These are phyloP conservation scores for Zoanthus gigantus DNA, from an alignment of 92 coral and sea anemone species.

Conservation along the genomic window DNA sequence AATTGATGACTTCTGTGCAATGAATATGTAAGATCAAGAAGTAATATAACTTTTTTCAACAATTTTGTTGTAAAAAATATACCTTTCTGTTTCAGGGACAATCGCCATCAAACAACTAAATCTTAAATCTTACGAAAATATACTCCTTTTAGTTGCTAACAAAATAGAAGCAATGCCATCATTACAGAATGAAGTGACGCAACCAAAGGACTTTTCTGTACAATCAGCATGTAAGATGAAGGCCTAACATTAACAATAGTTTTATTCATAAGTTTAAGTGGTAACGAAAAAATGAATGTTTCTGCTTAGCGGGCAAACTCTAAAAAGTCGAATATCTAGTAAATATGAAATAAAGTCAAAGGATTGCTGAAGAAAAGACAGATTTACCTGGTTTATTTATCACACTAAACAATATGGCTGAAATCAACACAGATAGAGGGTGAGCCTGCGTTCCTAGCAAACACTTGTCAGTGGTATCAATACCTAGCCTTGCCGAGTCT, in stretches of 20 bases:
- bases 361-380: constrained; percentile 23
- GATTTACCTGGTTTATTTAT: constrained; percentile 60
- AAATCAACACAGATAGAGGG: constrained; percentile 63
- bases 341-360: background rate
- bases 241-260: background rate
- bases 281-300: background rate
- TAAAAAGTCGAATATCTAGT: background rate
- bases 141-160: too few species aligned
- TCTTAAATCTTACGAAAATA: too few species aligned
- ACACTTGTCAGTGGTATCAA: constrained; percentile 39
- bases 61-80: too few species aligned
- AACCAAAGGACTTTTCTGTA: too few species aligned
- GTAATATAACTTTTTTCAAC: too few species aligned
- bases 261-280: background rate
- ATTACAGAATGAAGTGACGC: too few species aligned
- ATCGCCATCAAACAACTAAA: too few species aligned
- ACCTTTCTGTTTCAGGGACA: too few species aligned
- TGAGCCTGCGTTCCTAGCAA: constrained; percentile 54
- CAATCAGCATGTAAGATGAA: background rate
- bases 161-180: too few species aligned
- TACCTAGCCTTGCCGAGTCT: background rate
- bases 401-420: constrained; percentile 65
- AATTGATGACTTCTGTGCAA: too few species aligned
- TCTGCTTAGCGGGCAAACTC: background rate
- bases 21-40: too few species aligned